Base-by-base conservation (phyloP, 2,888 invertebrate species). In the Dicranocentrus wangi region DNA sequence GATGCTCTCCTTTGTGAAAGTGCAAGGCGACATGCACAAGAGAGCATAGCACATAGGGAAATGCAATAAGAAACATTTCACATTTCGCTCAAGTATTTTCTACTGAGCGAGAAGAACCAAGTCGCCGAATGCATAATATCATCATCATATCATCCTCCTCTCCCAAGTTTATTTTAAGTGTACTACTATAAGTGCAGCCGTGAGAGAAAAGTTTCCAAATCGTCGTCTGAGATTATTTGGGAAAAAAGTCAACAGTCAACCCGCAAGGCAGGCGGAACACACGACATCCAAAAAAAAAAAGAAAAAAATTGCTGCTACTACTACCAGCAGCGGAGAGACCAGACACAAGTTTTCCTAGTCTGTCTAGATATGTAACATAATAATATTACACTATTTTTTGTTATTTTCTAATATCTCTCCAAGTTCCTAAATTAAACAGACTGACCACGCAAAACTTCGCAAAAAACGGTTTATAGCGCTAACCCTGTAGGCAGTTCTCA, bases 141-240 rank as follows among this genome's bases (percentile, higher is more conserved):
- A 68, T 76, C 60, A 60, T 39, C 39, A 39, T 39, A 39, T 55
- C 21, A 32, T 60, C 58, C 72, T 63, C 39, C 23, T 72, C 32
- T 43, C 61, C 13, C 51, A 75, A 75, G 76, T 76, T 76, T 76
- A 76, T 76, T 76, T 76, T 76, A 76, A 21, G 60, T 76, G 66
- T 65, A 55, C n/a, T n/a, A n/a, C n/a, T n/a, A n/a, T n/a, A n/a
- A 65, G 47, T 71, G 47, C 25, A 60, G 27, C 43, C 60, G 43
- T 61, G 71, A 43, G 71, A 71, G 43, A 66, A 53, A 58, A 43
- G 43, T 71, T 71, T 51, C 2, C 21, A 39, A 15, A 13, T 17
- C 17, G 43, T 71, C 39, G 5, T 39, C 39, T 39, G 39, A 39
- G 5, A 10, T 55, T 23, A 55, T 55, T 25, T 55, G 55, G 25